Conservation (phyloP, 1,140 invertebrate genomes). For the Meloidogyne hapla region DNA sequence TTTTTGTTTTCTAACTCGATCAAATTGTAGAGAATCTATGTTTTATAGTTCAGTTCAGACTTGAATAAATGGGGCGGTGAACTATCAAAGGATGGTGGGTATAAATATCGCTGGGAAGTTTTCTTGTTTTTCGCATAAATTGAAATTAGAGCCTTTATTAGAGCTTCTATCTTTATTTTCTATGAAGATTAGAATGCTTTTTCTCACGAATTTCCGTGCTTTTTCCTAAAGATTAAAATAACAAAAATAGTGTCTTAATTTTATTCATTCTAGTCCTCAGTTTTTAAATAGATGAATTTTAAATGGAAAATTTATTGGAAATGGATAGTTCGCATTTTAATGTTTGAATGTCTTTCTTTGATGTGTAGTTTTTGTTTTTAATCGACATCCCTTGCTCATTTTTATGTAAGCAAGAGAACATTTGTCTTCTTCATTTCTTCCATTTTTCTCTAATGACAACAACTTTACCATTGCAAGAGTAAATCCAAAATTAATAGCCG, state of each 20-base stretch:
- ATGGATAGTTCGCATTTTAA: too few species aligned
- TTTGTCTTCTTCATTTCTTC: background rate
- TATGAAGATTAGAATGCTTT: background rate
- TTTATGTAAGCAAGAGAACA: background rate
- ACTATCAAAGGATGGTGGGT: too few species aligned
- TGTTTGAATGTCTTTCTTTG: background rate
- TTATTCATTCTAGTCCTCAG: background rate
- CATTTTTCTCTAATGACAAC: background rate
- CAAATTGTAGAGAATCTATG: too few species aligned
- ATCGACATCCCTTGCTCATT: background rate
- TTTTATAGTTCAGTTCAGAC: too few species aligned
- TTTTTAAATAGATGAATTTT: too few species aligned
- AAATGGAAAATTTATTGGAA: too few species aligned
- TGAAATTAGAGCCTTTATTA: slow-evolving; percentile 1
- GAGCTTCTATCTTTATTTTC: background rate
- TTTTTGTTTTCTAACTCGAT: too few species aligned
- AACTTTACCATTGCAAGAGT: background rate
- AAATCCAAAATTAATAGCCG: background rate
- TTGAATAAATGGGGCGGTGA: too few species aligned
- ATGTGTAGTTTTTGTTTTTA: background rate
- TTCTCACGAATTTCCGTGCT: background rate
- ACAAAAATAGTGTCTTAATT: background rate
- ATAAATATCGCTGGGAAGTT: background rate
- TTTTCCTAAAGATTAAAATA: background rate
- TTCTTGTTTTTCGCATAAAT: background rate